phyloP scores from a whole-genome alignment of 2,797 vertebrate genomes.

The Sebastes vulpes region DNA sequence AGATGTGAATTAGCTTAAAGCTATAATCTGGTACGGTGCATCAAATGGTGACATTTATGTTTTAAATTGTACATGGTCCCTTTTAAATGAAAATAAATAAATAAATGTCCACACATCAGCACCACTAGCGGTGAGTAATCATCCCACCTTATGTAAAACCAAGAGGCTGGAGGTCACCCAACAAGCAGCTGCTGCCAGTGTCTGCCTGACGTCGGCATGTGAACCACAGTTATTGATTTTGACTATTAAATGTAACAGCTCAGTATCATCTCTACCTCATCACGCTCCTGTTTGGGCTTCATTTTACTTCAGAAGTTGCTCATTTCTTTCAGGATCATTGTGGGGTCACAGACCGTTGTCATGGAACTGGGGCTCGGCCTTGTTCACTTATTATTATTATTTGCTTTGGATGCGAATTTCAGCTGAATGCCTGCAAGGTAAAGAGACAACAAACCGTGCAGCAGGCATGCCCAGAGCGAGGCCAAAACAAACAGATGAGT shows the following conservation, averaged over 20 bases:
- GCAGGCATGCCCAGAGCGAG: constrained; percentile 12
- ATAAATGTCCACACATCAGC: neutral
- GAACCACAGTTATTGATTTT: neutral
- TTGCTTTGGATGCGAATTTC: constrained; percentile 27
- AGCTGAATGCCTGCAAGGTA: constrained; percentile 34
- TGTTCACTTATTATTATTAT: neutral
- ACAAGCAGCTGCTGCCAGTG: neutral
- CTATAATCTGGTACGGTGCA: no score
- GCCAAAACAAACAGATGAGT: constrained; percentile 33
- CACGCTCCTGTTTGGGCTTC: neutral
- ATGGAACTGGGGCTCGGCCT: neutral
- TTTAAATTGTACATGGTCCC: no score
- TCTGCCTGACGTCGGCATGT: neutral
- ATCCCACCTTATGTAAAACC: neutral
- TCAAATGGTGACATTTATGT: no score
- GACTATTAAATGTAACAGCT: neutral
- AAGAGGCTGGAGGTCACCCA: neutral
- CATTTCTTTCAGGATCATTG: neutral
- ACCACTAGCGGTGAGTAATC: neutral
- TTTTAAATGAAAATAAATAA: no score
- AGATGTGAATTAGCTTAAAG: no score
- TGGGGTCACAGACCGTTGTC: neutral
- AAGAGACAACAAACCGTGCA: constrained; percentile 1
- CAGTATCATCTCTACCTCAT: neutral
- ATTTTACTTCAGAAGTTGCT: neutral